Percentiles rank a stretch among this genome's conserved stretches.
phyloP scores from a whole-genome alignment of 2,113 vertebrate genomes.

The Corydoras maculifer region DNA sequence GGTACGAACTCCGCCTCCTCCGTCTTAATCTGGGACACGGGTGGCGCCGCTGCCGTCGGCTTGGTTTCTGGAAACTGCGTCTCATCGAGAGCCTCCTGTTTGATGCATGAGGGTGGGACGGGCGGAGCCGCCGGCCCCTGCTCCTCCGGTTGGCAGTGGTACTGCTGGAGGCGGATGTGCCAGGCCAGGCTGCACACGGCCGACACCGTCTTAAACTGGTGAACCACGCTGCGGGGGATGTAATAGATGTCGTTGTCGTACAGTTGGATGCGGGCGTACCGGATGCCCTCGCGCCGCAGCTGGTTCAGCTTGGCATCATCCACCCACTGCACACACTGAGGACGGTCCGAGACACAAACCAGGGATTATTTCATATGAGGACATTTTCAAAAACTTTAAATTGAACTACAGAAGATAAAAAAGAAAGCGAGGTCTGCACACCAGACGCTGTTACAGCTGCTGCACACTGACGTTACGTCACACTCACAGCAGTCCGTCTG shows the following conservation, averaged over 20 bases:
- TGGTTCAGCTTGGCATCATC: slow-evolving; percentile 99
- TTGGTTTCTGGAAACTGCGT: slow-evolving; percentile 45
- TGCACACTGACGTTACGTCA: too few species aligned
- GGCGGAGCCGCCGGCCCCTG: slow-evolving; percentile 10
- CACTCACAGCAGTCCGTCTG: too few species aligned
- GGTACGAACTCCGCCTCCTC: slow-evolving; percentile 54
- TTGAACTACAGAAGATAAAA: too few species aligned
- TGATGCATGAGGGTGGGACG: slow-evolving; percentile 1
- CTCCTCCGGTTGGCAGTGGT: slow-evolving; percentile 58
- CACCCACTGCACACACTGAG: slow-evolving; percentile 94
- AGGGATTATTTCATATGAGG: too few species aligned
- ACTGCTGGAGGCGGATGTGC: slow-evolving; percentile 85
- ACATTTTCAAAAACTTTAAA: too few species aligned
- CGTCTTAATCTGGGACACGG: slow-evolving; percentile 60
- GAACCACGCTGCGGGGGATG: slow-evolving; percentile 94
- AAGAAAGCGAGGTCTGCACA: too few species aligned
- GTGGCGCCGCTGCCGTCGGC: slow-evolving; percentile 52
- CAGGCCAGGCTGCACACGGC: slow-evolving; percentile 95
- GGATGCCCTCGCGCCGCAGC: slow-evolving; percentile 90
- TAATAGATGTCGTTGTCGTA: slow-evolving; percentile 96
- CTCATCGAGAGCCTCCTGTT: slow-evolving; percentile 4
- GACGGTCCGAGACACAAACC: neutral
- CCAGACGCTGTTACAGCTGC: too few species aligned
- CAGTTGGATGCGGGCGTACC: slow-evolving; percentile 90
- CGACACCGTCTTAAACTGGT: slow-evolving; percentile 97